These are phyloP conservation scores for Acronicta leporina DNA, from an alignment of 2,888 invertebrate genomes.

Conservation along the genomic window DNA sequence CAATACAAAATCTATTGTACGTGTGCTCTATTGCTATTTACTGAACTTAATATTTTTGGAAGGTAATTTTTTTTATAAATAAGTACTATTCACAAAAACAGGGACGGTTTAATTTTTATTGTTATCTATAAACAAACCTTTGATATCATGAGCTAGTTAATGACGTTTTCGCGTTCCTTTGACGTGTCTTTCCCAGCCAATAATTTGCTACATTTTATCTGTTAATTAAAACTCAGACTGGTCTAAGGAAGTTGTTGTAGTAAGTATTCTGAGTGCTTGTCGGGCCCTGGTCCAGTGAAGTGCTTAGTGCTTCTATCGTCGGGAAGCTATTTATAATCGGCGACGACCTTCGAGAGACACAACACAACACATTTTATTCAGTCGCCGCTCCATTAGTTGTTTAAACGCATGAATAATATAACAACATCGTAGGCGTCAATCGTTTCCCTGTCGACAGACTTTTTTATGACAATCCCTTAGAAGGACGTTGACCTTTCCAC, in stretches of 20 bases:
- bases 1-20: too few relatives aligned
- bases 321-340: conserved; percentile 58
- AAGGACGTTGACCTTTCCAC: conserved; percentile 43
- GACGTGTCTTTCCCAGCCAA: background rate
- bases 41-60: too few relatives aligned
- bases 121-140: too few relatives aligned
- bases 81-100: too few relatives aligned
- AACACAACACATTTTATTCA: conserved; percentile 51
- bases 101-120: too few relatives aligned
- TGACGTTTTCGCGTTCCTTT: background rate
- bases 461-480: conserved; percentile 40
- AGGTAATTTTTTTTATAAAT: too few relatives aligned
- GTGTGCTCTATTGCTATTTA: too few relatives aligned
- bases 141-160: background rate
- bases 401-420: conserved; percentile 57
- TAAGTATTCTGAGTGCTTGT: conserved; percentile 22
- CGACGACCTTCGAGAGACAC: conserved; percentile 53
- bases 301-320: conserved; percentile 44
- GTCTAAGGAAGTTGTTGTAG: conserved; percentile 19
- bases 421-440: conserved; percentile 59
- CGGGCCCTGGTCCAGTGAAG: conserved; percentile 30
- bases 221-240: conserved; percentile 11
- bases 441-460: conserved; percentile 46
- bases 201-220: background rate
- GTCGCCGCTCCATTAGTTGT: conserved; percentile 51